Evolutionary conservation across 2,888 invertebrate genomes (phyloP).

Genomic region (Troglohyphantes excavatus): DNA sequence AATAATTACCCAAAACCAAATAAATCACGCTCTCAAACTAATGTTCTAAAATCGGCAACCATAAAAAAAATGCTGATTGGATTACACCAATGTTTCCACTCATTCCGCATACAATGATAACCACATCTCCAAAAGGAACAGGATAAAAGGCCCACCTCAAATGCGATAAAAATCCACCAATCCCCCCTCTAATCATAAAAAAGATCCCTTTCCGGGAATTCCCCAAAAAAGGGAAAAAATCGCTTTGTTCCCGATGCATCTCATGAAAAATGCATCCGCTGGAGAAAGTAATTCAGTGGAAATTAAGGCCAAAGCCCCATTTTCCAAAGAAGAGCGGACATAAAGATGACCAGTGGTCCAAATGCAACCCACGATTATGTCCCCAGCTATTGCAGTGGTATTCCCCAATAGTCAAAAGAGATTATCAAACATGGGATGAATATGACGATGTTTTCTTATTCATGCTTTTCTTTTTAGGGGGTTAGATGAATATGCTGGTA

Average conservation of each 20-base stretch:
- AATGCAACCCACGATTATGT: constrained; percentile 56
- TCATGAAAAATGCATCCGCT: constrained; percentile 73
- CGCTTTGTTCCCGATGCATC: constrained; percentile 57
- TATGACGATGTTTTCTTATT: too few relatives aligned
- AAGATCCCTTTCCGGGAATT: constrained; percentile 1
- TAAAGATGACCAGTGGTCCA: constrained; percentile 52
- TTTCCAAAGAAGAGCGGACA: constrained; percentile 38
- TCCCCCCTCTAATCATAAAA: constrained; percentile 19
- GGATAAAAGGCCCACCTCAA: constrained; percentile 12
- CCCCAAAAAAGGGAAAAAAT: background rate
- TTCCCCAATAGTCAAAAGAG: constrained; percentile 40
- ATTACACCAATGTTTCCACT: background rate
- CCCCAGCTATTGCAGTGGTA: constrained; percentile 42
- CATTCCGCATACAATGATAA: background rate
- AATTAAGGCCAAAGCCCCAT: constrained; percentile 63
- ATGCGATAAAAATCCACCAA: constrained; percentile 56
- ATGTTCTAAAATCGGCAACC: too few relatives aligned
- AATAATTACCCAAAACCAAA: too few relatives aligned
- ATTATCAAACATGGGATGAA: constrained; percentile 7
- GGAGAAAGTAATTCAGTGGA: constrained; percentile 68
- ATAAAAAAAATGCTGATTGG: background rate
- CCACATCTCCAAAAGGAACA: background rate
- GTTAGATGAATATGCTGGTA: too few relatives aligned
- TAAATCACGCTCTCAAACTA: too few relatives aligned
- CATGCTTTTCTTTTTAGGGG: background rate